Base-by-base conservation (phyloP, 2,888 invertebrate species). In the Electrophaes corylata region DNA sequence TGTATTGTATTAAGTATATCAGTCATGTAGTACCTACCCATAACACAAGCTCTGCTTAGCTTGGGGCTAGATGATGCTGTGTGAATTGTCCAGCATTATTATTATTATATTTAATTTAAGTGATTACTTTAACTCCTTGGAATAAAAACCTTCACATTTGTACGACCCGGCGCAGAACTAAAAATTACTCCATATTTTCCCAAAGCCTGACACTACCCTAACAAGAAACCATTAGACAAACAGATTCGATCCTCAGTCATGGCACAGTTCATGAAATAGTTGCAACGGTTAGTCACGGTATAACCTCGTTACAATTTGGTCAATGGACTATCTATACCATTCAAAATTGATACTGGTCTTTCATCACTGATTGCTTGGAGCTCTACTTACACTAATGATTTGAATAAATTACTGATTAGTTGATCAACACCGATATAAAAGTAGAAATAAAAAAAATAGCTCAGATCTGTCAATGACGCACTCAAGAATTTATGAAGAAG, bases 251-350 rank as follows among this genome's bases (percentile, higher is more conserved):
- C 29, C 19, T 39, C 31, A 39, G 18, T 54, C 23, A 40, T 31
- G 39, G 1, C 40, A 54, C 46, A 54, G 53, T 14, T 46, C 6
- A 4, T 8, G 8, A 11, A 45, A 41, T 31, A 55, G 43, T 18
- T 26, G 43, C 40, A 50, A 6, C 29, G 16, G 51, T 54, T 44
- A 56, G 44, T 37, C 56, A 53, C 50, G 52, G 37, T 19, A 48
- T 57, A 64, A 58, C 66, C 75, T 75, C 70, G 71, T 71, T 68
- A 70, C 67, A 71, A 62, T 70, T 67, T 64, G 65, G 70, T 72
- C 68, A 68, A 71, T 68, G 61, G 43, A 61, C 63, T 57, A 62
- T 68, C 57, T 39, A 48, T 55, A 52, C 67, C 69, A 60, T 64
- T 71, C 64, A 63, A 65, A 59, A 62, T 41, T 45, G 59, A 70